A percentile compares a stretch with the other conserved stretches of the same genome.
Conservation (phyloP, 2,888 invertebrate genomes). For the Microdon myrmicae region DNA sequence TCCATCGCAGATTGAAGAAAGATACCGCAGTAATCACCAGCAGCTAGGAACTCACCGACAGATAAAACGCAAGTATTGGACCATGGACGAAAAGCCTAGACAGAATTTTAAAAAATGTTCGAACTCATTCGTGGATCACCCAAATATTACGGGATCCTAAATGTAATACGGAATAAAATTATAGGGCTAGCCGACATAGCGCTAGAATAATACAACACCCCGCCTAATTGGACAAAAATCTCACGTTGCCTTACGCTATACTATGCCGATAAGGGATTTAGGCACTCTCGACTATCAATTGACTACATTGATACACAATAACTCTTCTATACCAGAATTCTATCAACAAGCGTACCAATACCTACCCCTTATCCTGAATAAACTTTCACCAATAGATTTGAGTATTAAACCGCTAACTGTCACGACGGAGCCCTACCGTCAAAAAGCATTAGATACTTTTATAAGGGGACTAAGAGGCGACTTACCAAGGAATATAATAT, state of each 20-base stretch:
- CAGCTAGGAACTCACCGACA: too few species aligned
- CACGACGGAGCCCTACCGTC: not conserved
- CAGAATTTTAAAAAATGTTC: not conserved
- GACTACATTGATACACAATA: slow-evolving; percentile 19
- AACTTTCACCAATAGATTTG: slow-evolving; percentile 1
- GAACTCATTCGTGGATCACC: not conserved
- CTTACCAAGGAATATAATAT: slow-evolving; percentile 3
- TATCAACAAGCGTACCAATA: slow-evolving; percentile 19
- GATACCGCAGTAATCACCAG: too few species aligned
- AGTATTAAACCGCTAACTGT: not conserved
- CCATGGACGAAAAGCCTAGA: slow-evolving; percentile 5
- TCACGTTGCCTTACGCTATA: slow-evolving; percentile 24
- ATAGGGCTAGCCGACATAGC: slow-evolving; percentile 24
- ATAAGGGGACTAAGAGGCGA: slow-evolving; percentile 10
- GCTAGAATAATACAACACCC: slow-evolving; percentile 30
- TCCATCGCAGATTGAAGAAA: too few species aligned
- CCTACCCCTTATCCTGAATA: slow-evolving; percentile 12
- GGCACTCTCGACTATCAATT: slow-evolving; percentile 35
- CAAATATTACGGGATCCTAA: slow-evolving; percentile 16
- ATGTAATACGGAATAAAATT: slow-evolving; percentile 31
- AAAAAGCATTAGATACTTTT: slow-evolving; percentile 6
- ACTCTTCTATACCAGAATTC: slow-evolving; percentile 13
- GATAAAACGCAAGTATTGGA: too few species aligned
- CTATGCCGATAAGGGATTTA: slow-evolving; percentile 28
- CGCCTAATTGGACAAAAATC: slow-evolving; percentile 25